phyloP scores from a whole-genome alignment of 2,797 vertebrate species.

The Cheirogaleus major region DNA sequence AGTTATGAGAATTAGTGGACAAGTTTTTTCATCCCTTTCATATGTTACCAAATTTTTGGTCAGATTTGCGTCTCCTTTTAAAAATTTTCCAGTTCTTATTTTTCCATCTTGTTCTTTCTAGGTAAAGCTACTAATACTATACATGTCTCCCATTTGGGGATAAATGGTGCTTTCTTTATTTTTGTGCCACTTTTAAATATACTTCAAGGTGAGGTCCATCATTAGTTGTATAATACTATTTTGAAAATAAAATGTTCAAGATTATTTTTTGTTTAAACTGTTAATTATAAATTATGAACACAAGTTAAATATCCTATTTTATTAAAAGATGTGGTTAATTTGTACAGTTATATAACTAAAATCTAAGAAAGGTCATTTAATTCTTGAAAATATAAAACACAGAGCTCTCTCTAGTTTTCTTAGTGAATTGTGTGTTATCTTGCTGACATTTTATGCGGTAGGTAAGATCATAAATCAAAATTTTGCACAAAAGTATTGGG shows the following conservation, averaged over 20 bases:
- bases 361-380: neutral
- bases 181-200: neutral
- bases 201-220: neutral
- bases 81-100: neutral
- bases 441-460: neutral
- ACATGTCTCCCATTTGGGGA: neutral
- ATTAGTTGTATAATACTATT: neutral
- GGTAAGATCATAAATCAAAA: conserved; percentile 19
- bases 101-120: neutral
- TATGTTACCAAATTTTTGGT: neutral
- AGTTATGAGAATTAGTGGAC: neutral
- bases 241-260: conserved; percentile 1
- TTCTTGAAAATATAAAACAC: neutral
- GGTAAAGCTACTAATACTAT: neutral
- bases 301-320: neutral
- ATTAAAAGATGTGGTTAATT: neutral
- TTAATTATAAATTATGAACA: neutral
- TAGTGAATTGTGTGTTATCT: neutral
- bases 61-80: neutral
- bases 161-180: neutral
- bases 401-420: neutral
- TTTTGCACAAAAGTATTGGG: neutral
- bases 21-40: neutral
- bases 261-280: neutral
- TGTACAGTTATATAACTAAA: neutral